Percentiles rank a stretch among this genome's conserved stretches.
These are phyloP conservation scores for Ciconia nigra DNA, from an alignment of 2,797 vertebrate genomes.

Conservation along the genomic window DNA sequence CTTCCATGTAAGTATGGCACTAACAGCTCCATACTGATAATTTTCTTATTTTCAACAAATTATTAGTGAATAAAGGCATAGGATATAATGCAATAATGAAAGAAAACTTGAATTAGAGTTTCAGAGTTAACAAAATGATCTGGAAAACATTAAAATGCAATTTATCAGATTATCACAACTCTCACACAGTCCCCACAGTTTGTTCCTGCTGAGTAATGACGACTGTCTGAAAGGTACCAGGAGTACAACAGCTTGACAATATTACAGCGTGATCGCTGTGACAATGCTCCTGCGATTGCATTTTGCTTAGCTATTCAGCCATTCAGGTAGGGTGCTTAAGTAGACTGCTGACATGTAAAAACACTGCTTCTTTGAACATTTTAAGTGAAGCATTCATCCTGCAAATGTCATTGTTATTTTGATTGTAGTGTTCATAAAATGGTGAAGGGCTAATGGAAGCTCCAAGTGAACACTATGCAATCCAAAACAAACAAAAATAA, in stretches of 20 bases:
- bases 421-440: slow-evolving; percentile 25
- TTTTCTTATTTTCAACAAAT: background rate
- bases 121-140: slow-evolving; percentile 18
- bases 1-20: background rate
- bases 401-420: slow-evolving; percentile 54
- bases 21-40: background rate
- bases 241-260: slow-evolving; percentile 45
- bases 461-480: slow-evolving; percentile 24
- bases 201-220: slow-evolving; percentile 54
- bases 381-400: slow-evolving; percentile 48
- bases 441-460: slow-evolving; percentile 12
- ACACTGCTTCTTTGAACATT: slow-evolving; percentile 39
- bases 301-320: slow-evolving; percentile 67
- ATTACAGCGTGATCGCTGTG: slow-evolving; percentile 26
- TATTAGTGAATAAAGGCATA: background rate
- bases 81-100: background rate
- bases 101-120: background rate
- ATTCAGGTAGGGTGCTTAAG: slow-evolving; percentile 59
- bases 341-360: slow-evolving; percentile 47
- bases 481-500: slow-evolving; percentile 37
- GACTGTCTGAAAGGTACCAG: slow-evolving; percentile 48
- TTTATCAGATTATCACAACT: slow-evolving; percentile 26
- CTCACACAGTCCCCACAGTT: background rate
- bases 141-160: slow-evolving; percentile 47
- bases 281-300: slow-evolving; percentile 26